phyloP scores from a whole-genome alignment of 2,113 vertebrate species.

The Ptyas mucosa region DNA sequence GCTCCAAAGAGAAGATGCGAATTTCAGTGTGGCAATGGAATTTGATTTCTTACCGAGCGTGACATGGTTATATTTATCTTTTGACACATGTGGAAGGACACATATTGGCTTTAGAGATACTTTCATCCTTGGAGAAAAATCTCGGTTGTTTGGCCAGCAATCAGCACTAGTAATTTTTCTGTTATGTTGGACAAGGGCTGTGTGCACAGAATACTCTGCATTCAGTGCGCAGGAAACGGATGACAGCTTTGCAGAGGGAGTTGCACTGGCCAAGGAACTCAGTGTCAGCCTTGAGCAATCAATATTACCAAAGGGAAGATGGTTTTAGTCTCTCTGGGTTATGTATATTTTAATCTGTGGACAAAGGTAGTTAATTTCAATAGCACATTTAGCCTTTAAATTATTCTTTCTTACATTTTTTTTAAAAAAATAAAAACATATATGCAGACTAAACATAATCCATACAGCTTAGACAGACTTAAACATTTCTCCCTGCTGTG shows the following conservation, averaged over 20 bases:
- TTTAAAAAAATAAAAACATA: constrained; percentile 34
- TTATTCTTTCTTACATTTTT: constrained; percentile 45
- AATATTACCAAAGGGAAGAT: constrained; percentile 33
- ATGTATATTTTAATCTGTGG: constrained; percentile 34
- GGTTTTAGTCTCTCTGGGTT: constrained; percentile 32
- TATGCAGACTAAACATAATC: constrained; percentile 58
- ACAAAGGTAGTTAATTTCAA: constrained; percentile 47
- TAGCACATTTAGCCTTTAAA: constrained; percentile 43
- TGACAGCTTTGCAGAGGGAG: constrained; percentile 40
- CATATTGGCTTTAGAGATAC: constrained; percentile 26
- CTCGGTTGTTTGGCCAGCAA: constrained; percentile 26
- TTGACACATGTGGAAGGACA: constrained; percentile 19
- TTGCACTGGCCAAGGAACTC: neutral
- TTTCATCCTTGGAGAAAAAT: constrained; percentile 25
- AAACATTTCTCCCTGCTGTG: constrained; percentile 25
- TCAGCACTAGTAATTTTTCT: constrained; percentile 25
- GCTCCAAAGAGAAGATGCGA: constrained; percentile 25
- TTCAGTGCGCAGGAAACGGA: constrained; percentile 20
- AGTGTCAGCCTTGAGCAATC: constrained; percentile 45
- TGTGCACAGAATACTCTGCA: neutral
- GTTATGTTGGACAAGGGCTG: constrained; percentile 9
- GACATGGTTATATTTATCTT: neutral
- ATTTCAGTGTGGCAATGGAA: neutral
- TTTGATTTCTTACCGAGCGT: constrained; percentile 26
- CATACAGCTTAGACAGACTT: constrained; percentile 37